phyloP scores from a whole-genome alignment of 2,888 invertebrate genomes.

The Drosophila macrospina region DNA sequence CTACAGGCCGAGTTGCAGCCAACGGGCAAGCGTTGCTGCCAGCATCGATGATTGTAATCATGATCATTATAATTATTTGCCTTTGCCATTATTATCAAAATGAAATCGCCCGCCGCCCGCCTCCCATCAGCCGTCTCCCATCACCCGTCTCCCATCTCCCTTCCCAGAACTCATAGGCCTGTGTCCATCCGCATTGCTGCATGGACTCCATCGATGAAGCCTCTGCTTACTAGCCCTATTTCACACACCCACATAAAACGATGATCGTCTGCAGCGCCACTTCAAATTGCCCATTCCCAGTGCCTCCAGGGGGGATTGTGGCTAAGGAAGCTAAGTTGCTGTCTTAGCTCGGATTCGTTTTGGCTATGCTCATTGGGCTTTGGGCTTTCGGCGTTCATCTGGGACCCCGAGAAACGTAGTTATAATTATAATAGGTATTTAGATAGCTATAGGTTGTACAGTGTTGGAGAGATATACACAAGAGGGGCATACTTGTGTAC shows the following conservation, averaged over 20 bases:
- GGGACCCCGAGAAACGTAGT: not conserved
- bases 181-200: constrained; percentile 32
- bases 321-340: constrained; percentile 51
- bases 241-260: constrained; percentile 70
- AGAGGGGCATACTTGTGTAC: not conserved
- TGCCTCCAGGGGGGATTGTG: not conserved
- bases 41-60: constrained; percentile 77
- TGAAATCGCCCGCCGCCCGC: constrained; percentile 74
- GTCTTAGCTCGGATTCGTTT: constrained; percentile 45
- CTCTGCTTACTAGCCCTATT: constrained; percentile 60
- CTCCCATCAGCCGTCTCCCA: too few species aligned
- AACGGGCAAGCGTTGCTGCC: constrained; percentile 30
- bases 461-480: too few species aligned
- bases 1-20: constrained; percentile 8
- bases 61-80: constrained; percentile 82
- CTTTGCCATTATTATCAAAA: constrained; percentile 81
- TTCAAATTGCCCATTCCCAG: constrained; percentile 25
- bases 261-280: constrained; percentile 42
- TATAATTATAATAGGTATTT: too few species aligned
- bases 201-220: constrained; percentile 31
- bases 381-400: constrained; percentile 1
- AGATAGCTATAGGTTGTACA: too few species aligned
- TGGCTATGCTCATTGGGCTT: constrained; percentile 17
- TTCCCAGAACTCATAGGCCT: constrained; percentile 3
- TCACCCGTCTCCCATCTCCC: not conserved